phyloP scores from a whole-genome alignment of 2,888 invertebrate genomes.

The Nineta flava region DNA sequence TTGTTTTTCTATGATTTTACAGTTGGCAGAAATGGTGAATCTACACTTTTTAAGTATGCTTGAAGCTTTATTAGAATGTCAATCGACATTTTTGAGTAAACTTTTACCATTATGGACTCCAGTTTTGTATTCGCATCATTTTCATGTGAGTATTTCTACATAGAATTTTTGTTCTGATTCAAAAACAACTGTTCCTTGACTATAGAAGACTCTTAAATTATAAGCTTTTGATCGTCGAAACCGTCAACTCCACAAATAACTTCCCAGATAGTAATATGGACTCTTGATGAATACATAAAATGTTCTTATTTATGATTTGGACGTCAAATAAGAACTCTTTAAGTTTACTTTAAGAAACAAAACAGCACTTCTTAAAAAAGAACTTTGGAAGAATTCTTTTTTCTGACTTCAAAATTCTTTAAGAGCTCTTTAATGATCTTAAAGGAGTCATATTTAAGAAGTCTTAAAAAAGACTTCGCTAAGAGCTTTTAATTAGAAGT shows the following conservation, averaged over 20 bases:
- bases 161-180: constrained; percentile 4
- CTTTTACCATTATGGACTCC: constrained; percentile 92
- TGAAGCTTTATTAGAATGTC: constrained; percentile 89
- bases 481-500: too few species aligned
- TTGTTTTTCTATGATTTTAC: constrained; percentile 13
- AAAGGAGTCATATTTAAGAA: too few species aligned
- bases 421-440: too few species aligned
- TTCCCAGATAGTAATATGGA: not conserved
- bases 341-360: too few species aligned
- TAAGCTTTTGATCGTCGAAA: too few species aligned
- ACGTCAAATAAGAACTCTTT: too few species aligned
- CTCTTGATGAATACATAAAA: not conserved
- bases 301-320: too few species aligned
- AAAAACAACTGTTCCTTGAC: not conserved
- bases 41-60: constrained; percentile 88
- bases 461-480: too few species aligned
- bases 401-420: too few species aligned
- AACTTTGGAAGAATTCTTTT: too few species aligned
- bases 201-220: not conserved
- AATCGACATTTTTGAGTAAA: constrained; percentile 82
- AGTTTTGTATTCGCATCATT: constrained; percentile 80
- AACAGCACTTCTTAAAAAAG: too few species aligned
- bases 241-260: too few species aligned
- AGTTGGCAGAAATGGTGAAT: constrained; percentile 96
- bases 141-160: constrained; percentile 37